Conservation (phyloP, 2,797 vertebrate species). For the Mareca penelope region DNA sequence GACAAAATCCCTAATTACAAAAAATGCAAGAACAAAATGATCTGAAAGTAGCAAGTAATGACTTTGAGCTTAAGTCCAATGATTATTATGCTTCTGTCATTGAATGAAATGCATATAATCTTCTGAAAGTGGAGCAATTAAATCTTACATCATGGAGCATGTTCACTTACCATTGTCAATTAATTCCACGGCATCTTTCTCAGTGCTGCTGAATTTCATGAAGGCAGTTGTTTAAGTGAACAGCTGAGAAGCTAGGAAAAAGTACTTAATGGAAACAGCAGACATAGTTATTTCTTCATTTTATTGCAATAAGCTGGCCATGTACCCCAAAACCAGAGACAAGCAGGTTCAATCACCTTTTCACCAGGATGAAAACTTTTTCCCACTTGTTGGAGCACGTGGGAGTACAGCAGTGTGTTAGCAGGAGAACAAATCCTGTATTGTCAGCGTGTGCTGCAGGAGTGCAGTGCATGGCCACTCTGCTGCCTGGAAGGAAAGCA, state of each 20-base stretch:
- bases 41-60: not conserved
- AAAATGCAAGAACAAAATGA: not conserved
- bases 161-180: not conserved
- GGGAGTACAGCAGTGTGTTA: rapidly evolving
- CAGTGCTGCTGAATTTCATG: not conserved
- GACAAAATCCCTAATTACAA: not conserved
- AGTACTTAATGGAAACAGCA: not conserved
- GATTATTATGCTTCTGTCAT: not conserved
- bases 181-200: not conserved
- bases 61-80: not conserved
- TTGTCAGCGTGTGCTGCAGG: not conserved
- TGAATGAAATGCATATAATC: not conserved
- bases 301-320: not conserved
- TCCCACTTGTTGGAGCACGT: not conserved
- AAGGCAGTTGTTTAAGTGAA: not conserved
- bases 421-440: not conserved
- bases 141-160: not conserved
- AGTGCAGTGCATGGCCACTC: not conserved
- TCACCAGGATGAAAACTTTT: not conserved
- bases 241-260: not conserved
- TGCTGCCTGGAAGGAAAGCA: not conserved
- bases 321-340: not conserved
- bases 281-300: not conserved
- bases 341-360: not conserved
- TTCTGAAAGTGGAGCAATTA: not conserved